These are phyloP conservation scores for Epinotia brunnichana DNA, from an alignment of 2,888 invertebrate genomes.

Conservation along the genomic window DNA sequence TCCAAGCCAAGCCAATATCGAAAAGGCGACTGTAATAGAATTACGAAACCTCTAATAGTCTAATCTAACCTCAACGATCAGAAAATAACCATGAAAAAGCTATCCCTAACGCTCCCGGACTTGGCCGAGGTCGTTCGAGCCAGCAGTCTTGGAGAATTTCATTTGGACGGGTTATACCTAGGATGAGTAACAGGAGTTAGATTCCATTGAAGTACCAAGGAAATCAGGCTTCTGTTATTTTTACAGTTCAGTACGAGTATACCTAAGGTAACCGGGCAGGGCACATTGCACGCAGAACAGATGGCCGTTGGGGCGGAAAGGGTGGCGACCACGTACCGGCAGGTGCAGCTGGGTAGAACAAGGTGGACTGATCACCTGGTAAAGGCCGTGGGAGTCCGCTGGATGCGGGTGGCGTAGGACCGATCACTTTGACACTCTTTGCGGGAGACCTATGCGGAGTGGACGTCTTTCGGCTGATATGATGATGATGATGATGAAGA, in stretches of 20 bases:
- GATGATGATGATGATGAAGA: neutral
- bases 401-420: too few species aligned
- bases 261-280: too few species aligned
- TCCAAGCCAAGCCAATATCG: constrained; percentile 43
- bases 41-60: constrained; percentile 63
- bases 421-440: too few species aligned
- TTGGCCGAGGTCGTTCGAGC: constrained; percentile 13
- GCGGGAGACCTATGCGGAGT: too few species aligned
- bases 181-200: constrained; percentile 40
- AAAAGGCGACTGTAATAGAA: constrained; percentile 56
- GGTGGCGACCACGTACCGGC: too few species aligned
- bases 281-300: too few species aligned
- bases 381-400: too few species aligned
- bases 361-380: too few species aligned
- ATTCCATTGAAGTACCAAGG: constrained; percentile 29
- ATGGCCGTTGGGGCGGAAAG: too few species aligned
- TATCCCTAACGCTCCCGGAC: constrained; percentile 32
- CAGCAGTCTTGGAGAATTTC: constrained; percentile 48
- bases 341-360: too few species aligned
- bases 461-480: too few species aligned
- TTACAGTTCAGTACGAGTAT: too few species aligned
- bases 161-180: constrained; percentile 59
- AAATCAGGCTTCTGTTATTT: neutral
- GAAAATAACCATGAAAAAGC: constrained; percentile 54
- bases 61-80: constrained; percentile 65